phyloP scores from a whole-genome alignment of 92 coral and sea anemone species.

The Epizoanthus ramosus region DNA sequence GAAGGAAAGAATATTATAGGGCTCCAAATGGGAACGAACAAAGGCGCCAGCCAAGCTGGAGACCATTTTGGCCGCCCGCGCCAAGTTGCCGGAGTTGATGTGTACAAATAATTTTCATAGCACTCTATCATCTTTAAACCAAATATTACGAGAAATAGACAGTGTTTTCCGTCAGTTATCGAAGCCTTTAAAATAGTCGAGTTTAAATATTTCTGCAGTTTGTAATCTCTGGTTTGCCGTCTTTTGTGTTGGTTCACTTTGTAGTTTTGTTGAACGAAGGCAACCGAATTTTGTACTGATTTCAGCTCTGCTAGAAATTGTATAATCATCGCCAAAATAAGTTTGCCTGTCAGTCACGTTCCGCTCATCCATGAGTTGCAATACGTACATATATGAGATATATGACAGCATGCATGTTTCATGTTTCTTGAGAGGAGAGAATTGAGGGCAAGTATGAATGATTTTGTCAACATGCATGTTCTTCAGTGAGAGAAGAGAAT shows the following conservation, averaged over 20 bases:
- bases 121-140: background rate
- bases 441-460: no score
- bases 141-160: background rate
- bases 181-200: background rate
- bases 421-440: no score
- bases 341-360: no score
- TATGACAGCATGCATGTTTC: no score
- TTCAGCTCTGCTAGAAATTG: background rate
- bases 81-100: constrained; percentile 74
- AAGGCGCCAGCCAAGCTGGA: constrained; percentile 80
- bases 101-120: constrained; percentile 50
- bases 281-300: background rate
- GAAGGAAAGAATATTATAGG: constrained; percentile 74
- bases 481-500: background rate
- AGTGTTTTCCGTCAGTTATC: background rate
- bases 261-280: background rate
- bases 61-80: constrained; percentile 79
- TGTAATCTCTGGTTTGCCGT: background rate
- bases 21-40: constrained; percentile 82
- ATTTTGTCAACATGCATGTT: background rate
- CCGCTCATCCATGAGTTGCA: no score
- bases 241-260: background rate
- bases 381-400: no score
- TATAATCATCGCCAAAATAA: no score
- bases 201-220: background rate